A percentile compares a stretch with the other conserved stretches of the same genome.
Evolutionary conservation across 2,113 vertebrate species (phyloP).

Genomic region (Nanorana parkeri): DNA sequence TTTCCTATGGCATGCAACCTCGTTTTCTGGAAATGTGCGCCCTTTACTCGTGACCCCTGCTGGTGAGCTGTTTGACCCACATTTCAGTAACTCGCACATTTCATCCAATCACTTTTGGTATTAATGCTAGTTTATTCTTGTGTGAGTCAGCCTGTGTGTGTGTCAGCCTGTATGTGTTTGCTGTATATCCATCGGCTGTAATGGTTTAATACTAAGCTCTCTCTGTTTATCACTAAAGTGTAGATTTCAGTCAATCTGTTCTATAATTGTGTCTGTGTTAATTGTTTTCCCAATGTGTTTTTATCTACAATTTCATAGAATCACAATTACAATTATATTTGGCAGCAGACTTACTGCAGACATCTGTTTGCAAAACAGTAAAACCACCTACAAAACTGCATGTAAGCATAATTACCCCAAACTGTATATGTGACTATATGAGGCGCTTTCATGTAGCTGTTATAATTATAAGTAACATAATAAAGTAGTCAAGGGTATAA

Average conservation of each 20-base stretch:
- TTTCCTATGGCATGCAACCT: slow-evolving; percentile 29
- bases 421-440: slow-evolving; percentile 18
- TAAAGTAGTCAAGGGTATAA: background rate
- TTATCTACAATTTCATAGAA: slow-evolving; percentile 22
- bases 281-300: slow-evolving; percentile 29
- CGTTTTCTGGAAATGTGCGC: slow-evolving; percentile 12
- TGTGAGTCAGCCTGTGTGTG: background rate
- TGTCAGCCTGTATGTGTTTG: background rate
- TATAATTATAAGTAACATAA: background rate
- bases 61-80: slow-evolving; percentile 10
- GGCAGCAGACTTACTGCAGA: slow-evolving; percentile 15
- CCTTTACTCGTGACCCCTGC: slow-evolving; percentile 3
- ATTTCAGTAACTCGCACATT: slow-evolving; percentile 7
- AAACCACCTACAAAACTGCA: slow-evolving; percentile 23
- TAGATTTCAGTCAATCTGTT: slow-evolving; percentile 23
- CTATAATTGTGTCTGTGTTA: slow-evolving; percentile 22
- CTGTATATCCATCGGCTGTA: no score
- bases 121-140: background rate
- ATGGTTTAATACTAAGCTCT: background rate
- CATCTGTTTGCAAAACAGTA: slow-evolving; percentile 6
- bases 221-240: background rate
- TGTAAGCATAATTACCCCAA: slow-evolving; percentile 7
- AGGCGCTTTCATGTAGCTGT: background rate
- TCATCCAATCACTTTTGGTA: background rate
- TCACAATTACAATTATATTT: slow-evolving; percentile 26